A percentile compares a stretch with the other conserved stretches of the same genome.
phyloP scores from a whole-genome alignment of 2,888 invertebrate genomes.

The Torymus auratus region DNA sequence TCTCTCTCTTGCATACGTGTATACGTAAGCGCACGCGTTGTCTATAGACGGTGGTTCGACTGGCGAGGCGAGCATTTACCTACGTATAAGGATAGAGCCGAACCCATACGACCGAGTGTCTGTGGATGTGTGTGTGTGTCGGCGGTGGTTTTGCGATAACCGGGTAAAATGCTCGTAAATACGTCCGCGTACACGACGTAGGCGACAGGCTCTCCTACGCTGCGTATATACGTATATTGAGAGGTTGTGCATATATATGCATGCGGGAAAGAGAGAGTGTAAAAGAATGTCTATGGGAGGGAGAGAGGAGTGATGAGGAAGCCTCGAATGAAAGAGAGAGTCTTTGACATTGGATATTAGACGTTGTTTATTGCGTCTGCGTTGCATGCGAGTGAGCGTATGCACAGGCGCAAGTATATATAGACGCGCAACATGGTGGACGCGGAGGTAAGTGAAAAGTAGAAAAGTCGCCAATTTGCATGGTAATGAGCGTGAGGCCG shows the following conservation, averaged over 20 bases:
- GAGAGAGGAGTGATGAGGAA: neutral
- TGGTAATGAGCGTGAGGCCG: conserved; percentile 15
- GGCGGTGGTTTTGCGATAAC: conserved; percentile 46
- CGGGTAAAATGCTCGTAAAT: conserved; percentile 58
- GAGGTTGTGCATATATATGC: too few species aligned
- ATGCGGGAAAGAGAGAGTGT: too few species aligned
- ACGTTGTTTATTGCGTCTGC: conserved; percentile 9
- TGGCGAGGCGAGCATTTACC: conserved; percentile 44
- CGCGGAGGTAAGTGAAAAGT: neutral
- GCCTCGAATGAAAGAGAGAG: conserved; percentile 14
- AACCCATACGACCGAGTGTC: neutral
- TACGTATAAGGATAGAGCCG: conserved; percentile 44
- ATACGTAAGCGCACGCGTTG: neutral
- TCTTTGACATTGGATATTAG: conserved; percentile 32
- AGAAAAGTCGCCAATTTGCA: neutral
- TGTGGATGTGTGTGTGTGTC: neutral
- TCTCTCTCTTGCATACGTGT: neutral
- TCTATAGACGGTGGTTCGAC: conserved; percentile 21
- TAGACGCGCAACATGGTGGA: too few species aligned
- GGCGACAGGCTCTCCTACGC: too few species aligned
- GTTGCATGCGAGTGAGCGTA: too few species aligned
- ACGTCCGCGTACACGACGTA: conserved; percentile 26
- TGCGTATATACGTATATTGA: too few species aligned
- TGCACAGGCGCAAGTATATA: too few species aligned
- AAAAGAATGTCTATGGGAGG: neutral